These are phyloP conservation scores for Mormyrus hasselquistii DNA, from an alignment of 2,797 vertebrate species.

Conservation along the genomic window DNA sequence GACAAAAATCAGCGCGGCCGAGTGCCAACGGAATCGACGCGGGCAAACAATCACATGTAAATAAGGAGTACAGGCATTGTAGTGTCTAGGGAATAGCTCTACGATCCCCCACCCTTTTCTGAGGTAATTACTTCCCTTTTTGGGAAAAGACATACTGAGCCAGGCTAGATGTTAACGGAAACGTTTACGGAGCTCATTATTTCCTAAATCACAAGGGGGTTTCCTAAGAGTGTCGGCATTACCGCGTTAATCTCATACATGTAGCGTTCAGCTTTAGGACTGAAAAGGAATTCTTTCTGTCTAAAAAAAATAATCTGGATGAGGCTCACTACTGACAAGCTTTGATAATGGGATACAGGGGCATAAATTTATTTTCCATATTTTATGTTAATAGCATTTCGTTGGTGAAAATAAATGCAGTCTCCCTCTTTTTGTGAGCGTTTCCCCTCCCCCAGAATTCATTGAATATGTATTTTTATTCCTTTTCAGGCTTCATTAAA, in stretches of 20 bases:
- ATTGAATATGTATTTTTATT: conserved; percentile 5
- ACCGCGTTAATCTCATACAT: neutral
- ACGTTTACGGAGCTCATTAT: neutral
- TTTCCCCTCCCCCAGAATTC: neutral
- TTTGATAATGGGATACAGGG: conserved; percentile 1
- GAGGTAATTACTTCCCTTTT: neutral
- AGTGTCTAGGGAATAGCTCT: neutral
- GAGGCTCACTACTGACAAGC: neutral
- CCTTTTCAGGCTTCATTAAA: conserved; percentile 4
- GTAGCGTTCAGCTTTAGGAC: neutral
- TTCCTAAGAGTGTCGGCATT: neutral
- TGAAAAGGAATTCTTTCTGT: conserved; percentile 1
- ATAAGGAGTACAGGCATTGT: neutral
- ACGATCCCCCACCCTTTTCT: neutral
- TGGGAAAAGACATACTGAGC: neutral
- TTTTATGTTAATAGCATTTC: conserved; percentile 9
- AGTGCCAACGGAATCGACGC: neutral
- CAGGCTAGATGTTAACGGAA: neutral
- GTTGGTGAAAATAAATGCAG: conserved; percentile 11
- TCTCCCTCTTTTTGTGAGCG: neutral
- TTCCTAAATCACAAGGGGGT: neutral
- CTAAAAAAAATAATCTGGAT: neutral
- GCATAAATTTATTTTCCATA: conserved; percentile 8
- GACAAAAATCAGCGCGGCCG: neutral
- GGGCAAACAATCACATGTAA: neutral